phyloP scores from a whole-genome alignment of 2,888 invertebrate genomes.

The Eupithecia centaureata region DNA sequence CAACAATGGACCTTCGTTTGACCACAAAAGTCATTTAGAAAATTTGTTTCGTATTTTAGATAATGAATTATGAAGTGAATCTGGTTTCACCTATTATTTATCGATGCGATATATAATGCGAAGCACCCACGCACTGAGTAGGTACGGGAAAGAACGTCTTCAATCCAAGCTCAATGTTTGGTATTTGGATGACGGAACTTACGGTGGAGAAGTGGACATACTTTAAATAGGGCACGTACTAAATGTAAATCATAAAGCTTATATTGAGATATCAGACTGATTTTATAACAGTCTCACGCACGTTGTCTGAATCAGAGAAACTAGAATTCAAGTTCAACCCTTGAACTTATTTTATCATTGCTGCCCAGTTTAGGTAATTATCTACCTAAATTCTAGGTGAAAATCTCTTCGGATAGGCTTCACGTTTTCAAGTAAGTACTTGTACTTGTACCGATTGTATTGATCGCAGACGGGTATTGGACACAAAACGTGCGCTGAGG shows the following conservation, averaged over 20 bases:
- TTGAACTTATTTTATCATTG: background rate
- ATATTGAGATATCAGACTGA: constrained; percentile 17
- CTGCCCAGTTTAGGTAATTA: too few species aligned
- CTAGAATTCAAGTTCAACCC: background rate
- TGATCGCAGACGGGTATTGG: background rate
- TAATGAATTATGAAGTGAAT: too few species aligned
- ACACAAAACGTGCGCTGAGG: background rate
- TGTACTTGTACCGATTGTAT: too few species aligned
- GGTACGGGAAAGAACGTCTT: too few species aligned
- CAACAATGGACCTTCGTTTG: too few species aligned
- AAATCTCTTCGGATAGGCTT: background rate
- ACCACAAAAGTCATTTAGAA: constrained; percentile 1
- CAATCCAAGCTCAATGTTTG: too few species aligned
- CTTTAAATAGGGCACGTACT: constrained; percentile 6
- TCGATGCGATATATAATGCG: too few species aligned
- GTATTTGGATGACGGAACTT: background rate
- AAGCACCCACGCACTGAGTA: too few species aligned
- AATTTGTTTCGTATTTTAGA: background rate
- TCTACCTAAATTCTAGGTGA: too few species aligned
- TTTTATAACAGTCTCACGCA: constrained; percentile 19
- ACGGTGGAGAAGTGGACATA: background rate
- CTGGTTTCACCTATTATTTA: too few species aligned
- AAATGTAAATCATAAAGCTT: constrained; percentile 23
- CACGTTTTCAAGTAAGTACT: background rate
- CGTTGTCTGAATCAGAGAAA: background rate